phyloP scores from a whole-genome alignment of 2,888 invertebrate species.

The Euzetes globulus region DNA sequence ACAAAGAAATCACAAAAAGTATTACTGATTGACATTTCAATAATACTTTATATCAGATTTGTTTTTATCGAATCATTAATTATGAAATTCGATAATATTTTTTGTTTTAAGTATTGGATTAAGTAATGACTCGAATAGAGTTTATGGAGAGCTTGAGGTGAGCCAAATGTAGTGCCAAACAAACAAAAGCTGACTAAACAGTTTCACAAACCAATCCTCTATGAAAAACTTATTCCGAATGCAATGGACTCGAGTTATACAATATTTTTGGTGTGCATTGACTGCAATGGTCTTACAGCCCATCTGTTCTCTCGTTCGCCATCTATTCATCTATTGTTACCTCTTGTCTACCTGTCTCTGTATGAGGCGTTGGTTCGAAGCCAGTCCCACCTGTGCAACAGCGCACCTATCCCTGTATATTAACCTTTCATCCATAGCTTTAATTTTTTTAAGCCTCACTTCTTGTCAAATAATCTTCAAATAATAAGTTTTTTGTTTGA shows the following conservation, averaged over 20 bases:
- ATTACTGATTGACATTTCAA: too few species aligned
- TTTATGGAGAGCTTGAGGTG: not conserved
- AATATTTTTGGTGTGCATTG: constrained; percentile 17
- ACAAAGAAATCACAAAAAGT: too few species aligned
- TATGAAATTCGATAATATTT: not conserved
- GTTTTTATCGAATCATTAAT: not conserved
- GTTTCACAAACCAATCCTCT: constrained; percentile 5
- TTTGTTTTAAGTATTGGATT: not conserved
- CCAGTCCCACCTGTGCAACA: constrained; percentile 24
- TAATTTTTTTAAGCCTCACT: not conserved
- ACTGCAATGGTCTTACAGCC: constrained; percentile 9
- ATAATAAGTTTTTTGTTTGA: constrained; percentile 12
- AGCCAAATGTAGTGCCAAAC: not conserved
- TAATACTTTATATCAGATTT: not conserved
- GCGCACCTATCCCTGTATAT: constrained; percentile 27
- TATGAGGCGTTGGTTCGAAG: constrained; percentile 28
- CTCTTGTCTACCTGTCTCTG: constrained; percentile 20
- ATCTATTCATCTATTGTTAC: constrained; percentile 29
- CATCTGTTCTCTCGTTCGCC: constrained; percentile 18
- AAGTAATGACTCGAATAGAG: not conserved
- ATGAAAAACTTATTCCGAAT: constrained; percentile 18
- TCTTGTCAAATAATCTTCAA: constrained; percentile 10
- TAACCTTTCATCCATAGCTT: constrained; percentile 29
- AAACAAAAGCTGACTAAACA: constrained; percentile 29
- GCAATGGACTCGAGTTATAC: constrained; percentile 26